Evolutionary conservation across 1,140 invertebrate species (phyloP).

Genomic region (Aporrectodea caliginosa): DNA sequence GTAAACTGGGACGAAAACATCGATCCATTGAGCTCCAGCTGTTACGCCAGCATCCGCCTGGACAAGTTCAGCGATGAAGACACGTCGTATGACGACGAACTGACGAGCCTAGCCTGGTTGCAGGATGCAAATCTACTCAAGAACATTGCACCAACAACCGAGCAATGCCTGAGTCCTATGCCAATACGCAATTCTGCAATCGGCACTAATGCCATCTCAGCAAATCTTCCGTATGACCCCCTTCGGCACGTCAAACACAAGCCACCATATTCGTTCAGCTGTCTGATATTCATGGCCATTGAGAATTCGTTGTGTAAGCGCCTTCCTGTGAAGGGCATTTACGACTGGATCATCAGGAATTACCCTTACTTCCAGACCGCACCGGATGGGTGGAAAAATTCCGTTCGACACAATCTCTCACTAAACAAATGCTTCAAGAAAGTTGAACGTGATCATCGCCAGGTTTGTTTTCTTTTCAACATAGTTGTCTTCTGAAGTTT

Average conservation of each 20-base stretch:
- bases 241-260: slow-evolving; percentile 58
- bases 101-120: slow-evolving; percentile 80
- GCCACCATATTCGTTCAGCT: slow-evolving; percentile 90
- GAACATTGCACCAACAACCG: slow-evolving; percentile 35
- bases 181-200: too few species aligned
- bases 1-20: background rate
- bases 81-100: slow-evolving; percentile 70
- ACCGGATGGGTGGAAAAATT: slow-evolving; percentile 60
- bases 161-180: background rate
- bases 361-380: slow-evolving; percentile 56
- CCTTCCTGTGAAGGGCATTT: slow-evolving; percentile 73
- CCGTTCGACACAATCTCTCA: slow-evolving; percentile 61
- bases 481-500: too few species aligned
- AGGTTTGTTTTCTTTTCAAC: background rate
- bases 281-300: slow-evolving; percentile 95
- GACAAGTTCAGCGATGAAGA: background rate
- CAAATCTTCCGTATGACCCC: slow-evolving; percentile 37
- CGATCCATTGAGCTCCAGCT: background rate
- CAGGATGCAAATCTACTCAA: slow-evolving; percentile 82
- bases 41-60: background rate
- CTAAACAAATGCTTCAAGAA: slow-evolving; percentile 29
- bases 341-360: slow-evolving; percentile 53
- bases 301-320: slow-evolving; percentile 83
- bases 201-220: background rate
- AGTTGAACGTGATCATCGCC: background rate